phyloP scores from a whole-genome alignment of 2,888 invertebrate species.

The Digitonthophagus gazella region DNA sequence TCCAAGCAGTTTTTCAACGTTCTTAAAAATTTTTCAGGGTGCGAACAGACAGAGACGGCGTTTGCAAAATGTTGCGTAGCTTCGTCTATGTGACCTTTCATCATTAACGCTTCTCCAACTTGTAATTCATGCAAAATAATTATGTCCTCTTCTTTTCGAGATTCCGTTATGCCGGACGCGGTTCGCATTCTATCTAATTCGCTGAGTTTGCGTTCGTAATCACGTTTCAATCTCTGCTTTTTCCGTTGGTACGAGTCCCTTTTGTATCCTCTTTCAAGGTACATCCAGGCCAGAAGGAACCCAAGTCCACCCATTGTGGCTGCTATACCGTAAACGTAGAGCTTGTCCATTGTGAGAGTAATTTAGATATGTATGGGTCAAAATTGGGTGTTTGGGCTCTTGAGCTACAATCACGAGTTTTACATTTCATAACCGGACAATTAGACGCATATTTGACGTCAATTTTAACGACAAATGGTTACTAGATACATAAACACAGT shows the following conservation, averaged over 20 bases:
- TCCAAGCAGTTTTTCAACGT: slow-evolving; percentile 34
- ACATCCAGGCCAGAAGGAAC: slow-evolving; percentile 27
- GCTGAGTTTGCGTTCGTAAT: slow-evolving; percentile 24
- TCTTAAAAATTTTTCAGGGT: slow-evolving; percentile 35
- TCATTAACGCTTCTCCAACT: slow-evolving; percentile 36
- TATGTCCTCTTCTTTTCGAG: slow-evolving; percentile 26
- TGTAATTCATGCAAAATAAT: slow-evolving; percentile 36
- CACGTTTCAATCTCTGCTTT: slow-evolving; percentile 22
- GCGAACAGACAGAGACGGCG: slow-evolving; percentile 36
- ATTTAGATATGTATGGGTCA: slow-evolving; percentile 20
- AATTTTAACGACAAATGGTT: neutral
- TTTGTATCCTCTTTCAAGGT: slow-evolving; percentile 27
- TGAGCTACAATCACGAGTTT: neutral
- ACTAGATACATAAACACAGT: too few species aligned
- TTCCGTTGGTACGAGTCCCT: slow-evolving; percentile 30
- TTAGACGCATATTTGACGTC: slow-evolving; percentile 2
- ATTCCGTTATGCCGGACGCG: slow-evolving; percentile 13
- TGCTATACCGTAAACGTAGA: slow-evolving; percentile 24
- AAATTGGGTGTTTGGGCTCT: slow-evolving; percentile 7
- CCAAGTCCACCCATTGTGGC: slow-evolving; percentile 28
- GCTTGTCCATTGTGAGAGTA: slow-evolving; percentile 22
- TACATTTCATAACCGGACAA: slow-evolving; percentile 23
- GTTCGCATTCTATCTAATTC: slow-evolving; percentile 20
- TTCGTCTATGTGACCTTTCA: slow-evolving; percentile 30
- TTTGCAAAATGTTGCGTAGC: slow-evolving; percentile 38